phyloP scores from a whole-genome alignment of 2,113 vertebrate genomes.

The Astur gentilis region DNA sequence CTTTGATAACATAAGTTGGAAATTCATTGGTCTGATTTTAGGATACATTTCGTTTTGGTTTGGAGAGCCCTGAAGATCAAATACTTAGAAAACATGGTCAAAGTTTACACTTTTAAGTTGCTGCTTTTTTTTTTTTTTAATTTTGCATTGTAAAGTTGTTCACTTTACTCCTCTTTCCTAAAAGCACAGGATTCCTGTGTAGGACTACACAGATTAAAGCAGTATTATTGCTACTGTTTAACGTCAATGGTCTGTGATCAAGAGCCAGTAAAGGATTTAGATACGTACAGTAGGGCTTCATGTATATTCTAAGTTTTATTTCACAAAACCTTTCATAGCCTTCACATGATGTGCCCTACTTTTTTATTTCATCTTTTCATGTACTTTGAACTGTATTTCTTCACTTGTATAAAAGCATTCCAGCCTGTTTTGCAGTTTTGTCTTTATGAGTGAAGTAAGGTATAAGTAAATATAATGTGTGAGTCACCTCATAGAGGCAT shows the following conservation, averaged over 20 bases:
- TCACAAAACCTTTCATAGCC: not conserved
- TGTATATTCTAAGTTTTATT: not conserved
- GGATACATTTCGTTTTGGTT: not conserved
- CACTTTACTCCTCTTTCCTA: not conserved
- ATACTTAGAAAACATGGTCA: not conserved
- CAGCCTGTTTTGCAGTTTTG: not conserved
- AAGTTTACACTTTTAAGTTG: not conserved
- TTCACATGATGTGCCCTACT: not conserved
- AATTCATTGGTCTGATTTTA: not conserved
- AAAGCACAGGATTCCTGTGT: not conserved
- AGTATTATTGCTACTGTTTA: not conserved
- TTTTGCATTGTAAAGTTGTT: not conserved
- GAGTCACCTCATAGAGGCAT: not conserved
- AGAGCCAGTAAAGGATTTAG: not conserved
- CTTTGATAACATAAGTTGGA: not conserved
- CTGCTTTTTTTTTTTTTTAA: not conserved
- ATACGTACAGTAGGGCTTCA: not conserved
- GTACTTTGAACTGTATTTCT: not conserved
- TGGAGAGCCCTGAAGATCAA: not conserved
- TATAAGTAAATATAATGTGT: not conserved
- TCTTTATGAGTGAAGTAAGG: not conserved
- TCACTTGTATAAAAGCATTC: not conserved
- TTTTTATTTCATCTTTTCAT: not conserved
- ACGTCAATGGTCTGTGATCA: not conserved
- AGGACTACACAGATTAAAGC: not conserved